These are phyloP conservation scores for Hapalemur alaotrensis DNA, from an alignment of 2,797 vertebrate genomes.

Conservation along the genomic window DNA sequence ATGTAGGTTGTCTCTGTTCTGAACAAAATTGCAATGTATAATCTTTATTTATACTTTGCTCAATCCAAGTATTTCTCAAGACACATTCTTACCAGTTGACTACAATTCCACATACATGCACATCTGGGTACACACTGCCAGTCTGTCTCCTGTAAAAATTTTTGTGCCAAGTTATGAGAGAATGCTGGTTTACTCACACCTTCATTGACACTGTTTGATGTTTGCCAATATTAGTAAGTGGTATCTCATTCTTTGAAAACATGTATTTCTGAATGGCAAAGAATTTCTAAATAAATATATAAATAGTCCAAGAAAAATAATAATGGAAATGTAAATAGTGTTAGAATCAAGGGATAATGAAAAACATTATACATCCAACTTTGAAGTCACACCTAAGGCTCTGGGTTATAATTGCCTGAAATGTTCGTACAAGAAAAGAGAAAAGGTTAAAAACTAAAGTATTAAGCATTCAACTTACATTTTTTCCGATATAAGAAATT, in stretches of 20 bases:
- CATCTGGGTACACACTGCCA: background rate
- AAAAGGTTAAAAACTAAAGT: background rate
- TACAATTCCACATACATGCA: background rate
- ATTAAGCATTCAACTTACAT: background rate
- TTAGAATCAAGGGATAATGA: background rate
- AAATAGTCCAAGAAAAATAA: background rate
- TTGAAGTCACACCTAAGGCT: background rate
- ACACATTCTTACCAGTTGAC: background rate
- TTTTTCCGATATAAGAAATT: conserved; percentile 26
- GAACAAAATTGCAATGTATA: background rate
- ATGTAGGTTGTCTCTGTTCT: background rate
- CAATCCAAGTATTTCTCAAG: background rate
- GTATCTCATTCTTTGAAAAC: background rate
- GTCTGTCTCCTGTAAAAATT: background rate
- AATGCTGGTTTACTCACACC: background rate
- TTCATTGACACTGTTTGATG: background rate
- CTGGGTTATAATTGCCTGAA: background rate
- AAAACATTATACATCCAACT: background rate
- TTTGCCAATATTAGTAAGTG: background rate
- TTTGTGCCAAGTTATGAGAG: background rate
- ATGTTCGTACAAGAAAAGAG: background rate
- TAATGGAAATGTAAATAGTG: background rate
- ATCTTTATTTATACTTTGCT: background rate
- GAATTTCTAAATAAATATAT: background rate
- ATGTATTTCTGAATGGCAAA: background rate